Percentiles rank a stretch among this genome's conserved stretches.
Evolutionary conservation across 2,113 vertebrate genomes (phyloP).

Genomic region (Pelodiscus sinensis): DNA sequence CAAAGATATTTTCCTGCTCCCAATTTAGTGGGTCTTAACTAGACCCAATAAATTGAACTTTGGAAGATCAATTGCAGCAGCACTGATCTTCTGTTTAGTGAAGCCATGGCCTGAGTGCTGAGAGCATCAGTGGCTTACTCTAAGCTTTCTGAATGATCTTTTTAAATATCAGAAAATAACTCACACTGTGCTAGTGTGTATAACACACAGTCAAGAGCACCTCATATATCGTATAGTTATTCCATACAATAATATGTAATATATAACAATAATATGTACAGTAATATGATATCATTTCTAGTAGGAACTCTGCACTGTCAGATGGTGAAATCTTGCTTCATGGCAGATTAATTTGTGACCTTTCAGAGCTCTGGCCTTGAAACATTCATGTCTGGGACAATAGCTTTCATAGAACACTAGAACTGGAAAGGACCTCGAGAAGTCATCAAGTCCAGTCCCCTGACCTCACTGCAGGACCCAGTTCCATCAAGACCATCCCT

Average conservation of each 20-base stretch:
- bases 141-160: neutral
- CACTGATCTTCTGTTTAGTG: too few relatives aligned
- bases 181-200: neutral
- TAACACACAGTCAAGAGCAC: neutral
- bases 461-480: too few relatives aligned
- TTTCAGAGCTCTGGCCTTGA: neutral
- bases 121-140: neutral
- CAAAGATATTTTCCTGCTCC: too few relatives aligned
- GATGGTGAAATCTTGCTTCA: neutral
- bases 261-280: too few relatives aligned
- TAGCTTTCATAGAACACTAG: neutral
- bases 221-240: neutral
- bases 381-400: neutral
- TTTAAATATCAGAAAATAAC: neutral
- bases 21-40: too few relatives aligned
- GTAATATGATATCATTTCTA: neutral
- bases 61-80: too few relatives aligned
- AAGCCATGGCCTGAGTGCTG: too few relatives aligned
- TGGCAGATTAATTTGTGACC: neutral
- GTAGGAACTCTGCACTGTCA: neutral
- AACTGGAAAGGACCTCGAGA: too few relatives aligned
- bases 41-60: too few relatives aligned
- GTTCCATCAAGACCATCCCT: too few relatives aligned
- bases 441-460: too few relatives aligned
- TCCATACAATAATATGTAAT: neutral